A percentile compares a stretch with the other conserved stretches of the same genome.
Evolutionary conservation across 2,113 vertebrate genomes (phyloP).

Genomic region (Psilopogon haemacephalus): DNA sequence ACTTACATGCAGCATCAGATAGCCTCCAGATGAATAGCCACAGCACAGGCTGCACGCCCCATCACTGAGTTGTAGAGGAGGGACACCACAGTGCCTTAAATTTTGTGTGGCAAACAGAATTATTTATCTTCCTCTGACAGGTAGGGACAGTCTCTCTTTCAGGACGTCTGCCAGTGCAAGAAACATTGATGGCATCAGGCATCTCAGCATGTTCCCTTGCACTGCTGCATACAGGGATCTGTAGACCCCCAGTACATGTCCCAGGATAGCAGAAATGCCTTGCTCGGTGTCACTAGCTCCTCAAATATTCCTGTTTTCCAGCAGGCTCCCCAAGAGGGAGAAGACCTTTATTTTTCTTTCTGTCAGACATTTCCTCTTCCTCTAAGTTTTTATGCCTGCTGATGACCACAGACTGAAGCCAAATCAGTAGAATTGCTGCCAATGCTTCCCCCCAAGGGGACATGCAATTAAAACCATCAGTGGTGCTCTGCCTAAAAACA

Average conservation of each 20-base stretch:
- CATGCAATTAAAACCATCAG: not conserved
- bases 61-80: not conserved
- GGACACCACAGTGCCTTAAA: not conserved
- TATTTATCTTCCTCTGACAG: not conserved
- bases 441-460: not conserved
- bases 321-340: not conserved
- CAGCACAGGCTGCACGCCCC: not conserved
- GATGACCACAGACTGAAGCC: not conserved
- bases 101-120: not conserved
- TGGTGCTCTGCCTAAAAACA: not conserved
- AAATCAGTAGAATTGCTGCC: not conserved
- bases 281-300: not conserved
- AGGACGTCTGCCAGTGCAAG: not conserved
- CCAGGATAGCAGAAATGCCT: not conserved
- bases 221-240: accelerated
- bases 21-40: not conserved
- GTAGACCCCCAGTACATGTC: not conserved
- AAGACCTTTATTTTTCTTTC: not conserved
- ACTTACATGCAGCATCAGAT: not conserved
- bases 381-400: constrained; percentile 5
- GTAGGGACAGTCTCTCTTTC: not conserved
- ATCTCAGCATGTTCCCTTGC: not conserved
- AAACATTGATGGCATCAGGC: not conserved
- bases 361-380: not conserved
- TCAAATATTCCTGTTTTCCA: not conserved